Conservation (phyloP, 2,113 vertebrate genomes). For the Ictalurus furcatus region DNA sequence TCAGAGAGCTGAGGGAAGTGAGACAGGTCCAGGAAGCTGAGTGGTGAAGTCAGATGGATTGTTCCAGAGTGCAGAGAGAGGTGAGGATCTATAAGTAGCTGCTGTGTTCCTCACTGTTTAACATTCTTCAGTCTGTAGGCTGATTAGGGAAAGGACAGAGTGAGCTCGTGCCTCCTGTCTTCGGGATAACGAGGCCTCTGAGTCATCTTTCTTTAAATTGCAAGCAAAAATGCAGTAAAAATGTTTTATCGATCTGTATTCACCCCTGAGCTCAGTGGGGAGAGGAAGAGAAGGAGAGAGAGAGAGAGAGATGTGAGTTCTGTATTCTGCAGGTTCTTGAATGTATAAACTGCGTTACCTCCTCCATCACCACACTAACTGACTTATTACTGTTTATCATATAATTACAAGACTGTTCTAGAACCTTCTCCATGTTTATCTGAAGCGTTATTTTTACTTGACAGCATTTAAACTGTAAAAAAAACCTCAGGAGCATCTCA, state of each 20-base stretch:
- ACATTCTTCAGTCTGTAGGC: not conserved
- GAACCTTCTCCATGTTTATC: not conserved
- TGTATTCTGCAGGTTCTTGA: slow-evolving; percentile 20
- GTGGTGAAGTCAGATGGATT: not conserved
- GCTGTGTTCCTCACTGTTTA: not conserved
- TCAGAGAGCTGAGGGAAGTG: slow-evolving; percentile 2
- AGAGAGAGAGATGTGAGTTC: slow-evolving; percentile 1
- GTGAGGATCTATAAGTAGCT: not conserved
- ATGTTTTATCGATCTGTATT: slow-evolving; percentile 44
- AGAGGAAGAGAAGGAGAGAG: not conserved
- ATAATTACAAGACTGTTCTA: not conserved
- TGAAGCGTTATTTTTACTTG: not conserved
- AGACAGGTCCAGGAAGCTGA: slow-evolving; percentile 3
- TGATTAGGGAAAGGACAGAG: not conserved
- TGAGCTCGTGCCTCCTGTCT: not conserved
- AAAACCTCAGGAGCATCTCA: not conserved
- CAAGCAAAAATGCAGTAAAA: slow-evolving; percentile 42
- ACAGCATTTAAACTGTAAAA: not conserved
- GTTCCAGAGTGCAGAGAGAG: not conserved
- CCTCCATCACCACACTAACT: slow-evolving; percentile 6
- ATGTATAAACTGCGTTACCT: slow-evolving; percentile 22
- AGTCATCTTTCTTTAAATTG: slow-evolving; percentile 50
- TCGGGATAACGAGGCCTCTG: slow-evolving; percentile 40
- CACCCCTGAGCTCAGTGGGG: not conserved
- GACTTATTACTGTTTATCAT: slow-evolving; percentile 6